phyloP scores from a whole-genome alignment of 2,888 invertebrate species.

The Deroplatys truncata region DNA sequence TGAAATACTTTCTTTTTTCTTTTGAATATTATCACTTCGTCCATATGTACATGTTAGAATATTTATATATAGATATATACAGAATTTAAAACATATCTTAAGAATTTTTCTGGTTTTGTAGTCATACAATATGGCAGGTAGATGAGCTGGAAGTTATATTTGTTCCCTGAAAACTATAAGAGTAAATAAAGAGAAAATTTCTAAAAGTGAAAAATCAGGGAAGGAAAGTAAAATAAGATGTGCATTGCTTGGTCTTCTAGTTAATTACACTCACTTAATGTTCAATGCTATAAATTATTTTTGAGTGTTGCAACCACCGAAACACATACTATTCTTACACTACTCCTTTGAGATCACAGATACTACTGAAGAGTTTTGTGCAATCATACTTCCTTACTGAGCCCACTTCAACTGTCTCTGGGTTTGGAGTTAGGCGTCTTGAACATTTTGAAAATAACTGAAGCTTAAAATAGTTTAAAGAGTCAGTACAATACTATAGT shows the following conservation, averaged over 20 bases:
- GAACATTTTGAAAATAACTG: background rate
- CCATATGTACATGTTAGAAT: background rate
- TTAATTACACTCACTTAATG: background rate
- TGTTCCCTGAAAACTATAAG: background rate
- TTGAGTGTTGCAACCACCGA: background rate
- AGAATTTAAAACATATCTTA: background rate
- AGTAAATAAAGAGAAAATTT: background rate
- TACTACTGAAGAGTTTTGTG: background rate
- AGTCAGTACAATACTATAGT: background rate
- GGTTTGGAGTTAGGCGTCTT: background rate
- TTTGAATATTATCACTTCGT: background rate
- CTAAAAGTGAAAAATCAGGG: background rate
- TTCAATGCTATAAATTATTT: background rate
- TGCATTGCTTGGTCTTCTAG: background rate
- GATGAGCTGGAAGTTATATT: conserved; percentile 10
- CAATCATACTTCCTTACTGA: background rate
- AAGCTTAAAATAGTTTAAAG: background rate
- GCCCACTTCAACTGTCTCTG: background rate
- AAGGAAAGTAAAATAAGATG: background rate
- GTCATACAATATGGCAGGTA: background rate
- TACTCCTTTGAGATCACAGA: conserved; percentile 7
- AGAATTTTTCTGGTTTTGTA: background rate
- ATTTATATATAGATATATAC: background rate
- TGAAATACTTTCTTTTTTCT: background rate
- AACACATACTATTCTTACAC: background rate